Evolutionary conservation across 2,113 vertebrate species (phyloP).

Genomic region (Columba janthina): DNA sequence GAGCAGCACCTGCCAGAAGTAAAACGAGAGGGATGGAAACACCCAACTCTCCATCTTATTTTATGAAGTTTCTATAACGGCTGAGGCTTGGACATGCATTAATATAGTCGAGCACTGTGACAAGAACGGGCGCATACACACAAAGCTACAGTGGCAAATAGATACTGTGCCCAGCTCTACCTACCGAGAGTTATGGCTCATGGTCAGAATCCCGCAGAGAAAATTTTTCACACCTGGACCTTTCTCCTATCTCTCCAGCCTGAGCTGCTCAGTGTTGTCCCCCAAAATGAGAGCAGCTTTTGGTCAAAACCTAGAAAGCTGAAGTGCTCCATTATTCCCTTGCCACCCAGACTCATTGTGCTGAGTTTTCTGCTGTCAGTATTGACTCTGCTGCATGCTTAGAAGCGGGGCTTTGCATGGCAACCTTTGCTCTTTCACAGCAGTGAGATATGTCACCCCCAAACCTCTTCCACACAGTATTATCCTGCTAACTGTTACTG

Average conservation of each 20-base stretch:
- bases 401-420: neutral
- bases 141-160: neutral
- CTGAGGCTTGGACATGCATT: neutral
- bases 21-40: neutral
- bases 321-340: neutral
- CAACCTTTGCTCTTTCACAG: neutral
- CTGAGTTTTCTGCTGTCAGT: neutral
- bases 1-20: neutral
- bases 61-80: neutral
- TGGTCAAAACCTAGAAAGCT: neutral
- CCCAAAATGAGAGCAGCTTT: neutral
- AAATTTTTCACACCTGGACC: neutral
- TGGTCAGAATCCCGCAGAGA: neutral
- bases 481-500: neutral
- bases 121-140: neutral
- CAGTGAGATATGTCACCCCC: neutral
- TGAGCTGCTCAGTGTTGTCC: neutral
- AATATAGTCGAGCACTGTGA: neutral
- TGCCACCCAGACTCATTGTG: neutral
- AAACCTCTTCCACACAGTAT: neutral
- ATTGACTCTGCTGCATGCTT: neutral
- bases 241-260: neutral
- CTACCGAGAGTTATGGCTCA: neutral
- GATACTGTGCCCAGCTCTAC: neutral
- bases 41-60: neutral